phyloP scores from a whole-genome alignment of 2,797 vertebrate genomes.

The Selene dorsalis region DNA sequence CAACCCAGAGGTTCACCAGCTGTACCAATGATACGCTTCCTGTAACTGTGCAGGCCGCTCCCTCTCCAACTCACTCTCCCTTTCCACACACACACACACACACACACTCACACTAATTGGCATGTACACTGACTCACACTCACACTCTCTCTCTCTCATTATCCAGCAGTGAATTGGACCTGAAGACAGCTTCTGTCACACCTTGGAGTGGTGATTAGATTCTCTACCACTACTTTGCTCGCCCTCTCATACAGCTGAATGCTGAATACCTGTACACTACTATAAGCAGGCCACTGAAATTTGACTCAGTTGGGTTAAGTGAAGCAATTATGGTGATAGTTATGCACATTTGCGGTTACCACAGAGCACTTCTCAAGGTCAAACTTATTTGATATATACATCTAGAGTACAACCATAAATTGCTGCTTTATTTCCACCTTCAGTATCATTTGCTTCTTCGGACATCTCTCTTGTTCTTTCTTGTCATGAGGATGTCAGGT shows the following conservation, averaged over 20 bases:
- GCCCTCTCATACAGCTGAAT: constrained; percentile 19
- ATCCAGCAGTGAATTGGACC: constrained; percentile 55
- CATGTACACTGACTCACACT: constrained; percentile 10
- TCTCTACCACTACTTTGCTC: constrained; percentile 34
- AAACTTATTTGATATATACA: neutral
- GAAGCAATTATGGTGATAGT: constrained; percentile 27
- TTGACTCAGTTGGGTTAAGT: constrained; percentile 18
- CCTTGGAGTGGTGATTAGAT: constrained; percentile 43
- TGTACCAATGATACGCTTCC: constrained; percentile 74
- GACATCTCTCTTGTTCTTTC: neutral
- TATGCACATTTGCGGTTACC: constrained; percentile 1
- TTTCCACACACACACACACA: neutral
- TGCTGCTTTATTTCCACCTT: constrained; percentile 1
- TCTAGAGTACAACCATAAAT: neutral
- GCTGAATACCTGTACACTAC: constrained; percentile 21
- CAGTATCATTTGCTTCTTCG: neutral
- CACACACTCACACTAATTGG: constrained; percentile 2
- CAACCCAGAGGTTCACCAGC: constrained; percentile 82
- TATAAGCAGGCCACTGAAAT: constrained; percentile 29
- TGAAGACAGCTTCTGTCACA: constrained; percentile 52
- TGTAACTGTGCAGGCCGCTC: constrained; percentile 49
- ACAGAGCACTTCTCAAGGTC: constrained; percentile 13
- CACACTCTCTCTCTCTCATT: constrained; percentile 55
- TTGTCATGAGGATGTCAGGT: neutral
- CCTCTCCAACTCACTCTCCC: neutral